phyloP scores from a whole-genome alignment of 2,113 vertebrate species.

The Cyprinodon brontotheroides region DNA sequence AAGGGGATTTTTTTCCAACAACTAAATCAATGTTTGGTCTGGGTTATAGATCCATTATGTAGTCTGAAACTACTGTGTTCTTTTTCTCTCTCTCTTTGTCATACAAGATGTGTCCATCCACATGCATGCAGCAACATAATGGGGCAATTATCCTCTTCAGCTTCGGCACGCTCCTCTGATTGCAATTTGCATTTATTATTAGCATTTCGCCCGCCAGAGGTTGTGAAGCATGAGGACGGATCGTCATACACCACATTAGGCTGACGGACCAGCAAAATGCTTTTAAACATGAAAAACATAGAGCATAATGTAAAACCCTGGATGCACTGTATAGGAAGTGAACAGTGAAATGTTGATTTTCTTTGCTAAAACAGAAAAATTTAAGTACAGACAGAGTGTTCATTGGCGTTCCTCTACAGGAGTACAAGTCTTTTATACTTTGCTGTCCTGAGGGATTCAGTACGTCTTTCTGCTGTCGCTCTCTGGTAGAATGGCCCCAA shows the following conservation, averaged over 20 bases:
- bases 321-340: constrained; percentile 10
- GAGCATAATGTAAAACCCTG: not conserved
- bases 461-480: constrained; percentile 4
- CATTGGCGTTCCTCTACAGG: constrained; percentile 4
- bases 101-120: constrained; percentile 41
- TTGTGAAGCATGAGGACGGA: constrained; percentile 49
- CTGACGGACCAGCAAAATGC: constrained; percentile 65
- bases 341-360: constrained; percentile 18
- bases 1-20: constrained; percentile 37
- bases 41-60: constrained; percentile 14
- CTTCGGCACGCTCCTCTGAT: constrained; percentile 67
- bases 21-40: constrained; percentile 55
- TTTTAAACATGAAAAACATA: constrained; percentile 44
- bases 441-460: constrained; percentile 14
- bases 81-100: constrained; percentile 1
- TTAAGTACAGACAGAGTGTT: constrained; percentile 38
- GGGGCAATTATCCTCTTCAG: constrained; percentile 76
- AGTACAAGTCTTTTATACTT: constrained; percentile 5
- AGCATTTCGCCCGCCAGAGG: constrained; percentile 55
- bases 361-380: constrained; percentile 44
- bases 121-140: constrained; percentile 55
- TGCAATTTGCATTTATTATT: constrained; percentile 79
- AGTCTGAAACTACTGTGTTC: constrained; percentile 24
- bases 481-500: constrained; percentile 22
- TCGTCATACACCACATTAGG: constrained; percentile 51